phyloP scores from a whole-genome alignment of 2,113 vertebrate genomes.

The Phyllostomus hastatus region DNA sequence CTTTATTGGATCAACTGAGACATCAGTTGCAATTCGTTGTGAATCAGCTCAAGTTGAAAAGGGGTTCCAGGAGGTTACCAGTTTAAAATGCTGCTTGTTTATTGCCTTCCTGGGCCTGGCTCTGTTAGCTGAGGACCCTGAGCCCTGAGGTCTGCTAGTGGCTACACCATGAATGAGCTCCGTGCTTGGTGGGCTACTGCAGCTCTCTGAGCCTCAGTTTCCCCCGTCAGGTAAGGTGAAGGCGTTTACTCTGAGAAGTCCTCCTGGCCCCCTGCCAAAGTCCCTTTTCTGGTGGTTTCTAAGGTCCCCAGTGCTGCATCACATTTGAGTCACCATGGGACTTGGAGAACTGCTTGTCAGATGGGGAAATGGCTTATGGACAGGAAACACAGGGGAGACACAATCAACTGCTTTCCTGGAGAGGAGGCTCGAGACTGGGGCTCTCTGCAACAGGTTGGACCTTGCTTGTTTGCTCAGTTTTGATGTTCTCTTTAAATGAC shows the following conservation, averaged over 20 bases:
- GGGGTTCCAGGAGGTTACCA: not conserved
- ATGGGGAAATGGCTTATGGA: not conserved
- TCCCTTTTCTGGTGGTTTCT: constrained; percentile 31
- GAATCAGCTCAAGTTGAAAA: not conserved
- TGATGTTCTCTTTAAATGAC: not conserved
- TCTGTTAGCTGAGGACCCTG: not conserved
- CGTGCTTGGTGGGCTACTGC: not conserved
- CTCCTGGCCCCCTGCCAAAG: not conserved
- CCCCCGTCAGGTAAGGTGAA: not conserved
- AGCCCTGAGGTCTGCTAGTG: not conserved
- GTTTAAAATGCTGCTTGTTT: not conserved
- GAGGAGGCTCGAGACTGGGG: not conserved
- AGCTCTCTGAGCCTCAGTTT: too few relatives aligned
- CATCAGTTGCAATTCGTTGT: not conserved
- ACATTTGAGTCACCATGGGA: not conserved
- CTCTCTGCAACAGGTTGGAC: not conserved
- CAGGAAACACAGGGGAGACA: not conserved
- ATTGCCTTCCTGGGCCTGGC: not conserved
- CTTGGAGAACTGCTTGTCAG: not conserved
- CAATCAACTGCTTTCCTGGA: not conserved
- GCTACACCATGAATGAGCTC: not conserved
- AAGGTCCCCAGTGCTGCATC: not conserved
- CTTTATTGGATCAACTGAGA: not conserved
- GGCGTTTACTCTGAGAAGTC: not conserved
- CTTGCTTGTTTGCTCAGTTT: not conserved